Percentiles rank a stretch among this genome's conserved stretches.
Conservation (phyloP, 2,797 vertebrate genomes). For the Florisuga fusca region DNA sequence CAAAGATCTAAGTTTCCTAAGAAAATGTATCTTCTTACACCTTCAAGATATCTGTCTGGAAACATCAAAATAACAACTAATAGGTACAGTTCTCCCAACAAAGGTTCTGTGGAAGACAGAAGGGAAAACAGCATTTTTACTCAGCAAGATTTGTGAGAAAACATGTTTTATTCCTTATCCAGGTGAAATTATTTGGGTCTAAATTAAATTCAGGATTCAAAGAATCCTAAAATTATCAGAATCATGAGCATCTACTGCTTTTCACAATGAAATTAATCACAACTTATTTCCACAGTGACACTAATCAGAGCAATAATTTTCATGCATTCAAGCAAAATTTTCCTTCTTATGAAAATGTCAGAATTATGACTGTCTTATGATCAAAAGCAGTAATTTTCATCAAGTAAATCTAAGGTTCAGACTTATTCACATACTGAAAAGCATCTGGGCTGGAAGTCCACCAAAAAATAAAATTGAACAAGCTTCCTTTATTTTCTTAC, state of each 20-base stretch:
- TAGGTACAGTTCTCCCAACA: background rate
- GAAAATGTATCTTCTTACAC: background rate
- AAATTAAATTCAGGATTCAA: background rate
- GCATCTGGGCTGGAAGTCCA: background rate
- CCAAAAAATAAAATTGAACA: background rate
- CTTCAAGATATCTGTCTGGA: background rate
- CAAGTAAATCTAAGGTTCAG: background rate
- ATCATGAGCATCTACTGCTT: background rate
- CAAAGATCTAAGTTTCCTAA: background rate
- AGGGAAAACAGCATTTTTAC: background rate
- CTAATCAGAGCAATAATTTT: constrained; percentile 2
- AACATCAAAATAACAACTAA: background rate
- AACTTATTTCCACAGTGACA: background rate
- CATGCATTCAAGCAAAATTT: background rate
- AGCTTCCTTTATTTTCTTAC: background rate
- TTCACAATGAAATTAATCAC: constrained; percentile 1
- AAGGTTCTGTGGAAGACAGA: background rate
- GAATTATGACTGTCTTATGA: background rate
- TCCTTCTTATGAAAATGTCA: background rate
- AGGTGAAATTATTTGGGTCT: background rate
- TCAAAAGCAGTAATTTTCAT: constrained; percentile 1
- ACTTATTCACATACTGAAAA: background rate
- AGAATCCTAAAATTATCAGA: background rate
- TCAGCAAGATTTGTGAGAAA: background rate
- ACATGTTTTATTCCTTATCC: background rate